These are phyloP conservation scores for Aspidiotus destructor DNA, from an alignment of 2,888 invertebrate genomes.

Conservation along the genomic window DNA sequence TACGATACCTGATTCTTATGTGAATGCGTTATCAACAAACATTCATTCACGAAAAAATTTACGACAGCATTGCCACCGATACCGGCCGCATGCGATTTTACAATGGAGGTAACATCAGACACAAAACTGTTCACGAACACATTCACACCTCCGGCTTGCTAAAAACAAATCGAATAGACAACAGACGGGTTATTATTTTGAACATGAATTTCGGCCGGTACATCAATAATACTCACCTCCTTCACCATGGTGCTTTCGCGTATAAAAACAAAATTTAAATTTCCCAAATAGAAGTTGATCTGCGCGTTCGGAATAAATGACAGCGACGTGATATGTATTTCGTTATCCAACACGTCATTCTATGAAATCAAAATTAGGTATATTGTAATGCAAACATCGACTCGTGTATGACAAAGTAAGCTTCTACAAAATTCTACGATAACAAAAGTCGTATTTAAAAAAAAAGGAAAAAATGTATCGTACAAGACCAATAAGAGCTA, in stretches of 20 bases:
- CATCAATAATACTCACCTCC: constrained; percentile 50
- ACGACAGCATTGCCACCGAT: constrained; percentile 92
- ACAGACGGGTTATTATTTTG: background rate
- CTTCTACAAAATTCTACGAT: constrained; percentile 5
- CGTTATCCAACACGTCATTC: constrained; percentile 35
- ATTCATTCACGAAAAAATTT: constrained; percentile 85
- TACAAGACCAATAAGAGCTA: too few relatives aligned
- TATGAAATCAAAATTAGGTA: constrained; percentile 9
- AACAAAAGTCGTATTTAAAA: background rate
- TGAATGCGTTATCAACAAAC: constrained; percentile 80
- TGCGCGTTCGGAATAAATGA: constrained; percentile 67
- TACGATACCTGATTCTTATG: constrained; percentile 83
- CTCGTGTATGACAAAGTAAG: background rate
- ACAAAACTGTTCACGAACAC: constrained; percentile 91
- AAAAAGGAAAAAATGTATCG: too few relatives aligned
- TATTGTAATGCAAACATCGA: background rate
- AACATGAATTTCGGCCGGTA: background rate
- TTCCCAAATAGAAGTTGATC: constrained; percentile 74
- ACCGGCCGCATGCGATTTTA: constrained; percentile 83
- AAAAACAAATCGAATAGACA: constrained; percentile 16
- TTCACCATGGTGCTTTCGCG: constrained; percentile 85
- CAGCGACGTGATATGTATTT: constrained; percentile 66
- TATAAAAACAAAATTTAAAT: constrained; percentile 88
- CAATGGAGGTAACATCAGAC: constrained; percentile 85
- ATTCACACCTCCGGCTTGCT: constrained; percentile 74